These are phyloP conservation scores for Hemithea aestivaria DNA, from an alignment of 2,888 invertebrate genomes.

Conservation along the genomic window DNA sequence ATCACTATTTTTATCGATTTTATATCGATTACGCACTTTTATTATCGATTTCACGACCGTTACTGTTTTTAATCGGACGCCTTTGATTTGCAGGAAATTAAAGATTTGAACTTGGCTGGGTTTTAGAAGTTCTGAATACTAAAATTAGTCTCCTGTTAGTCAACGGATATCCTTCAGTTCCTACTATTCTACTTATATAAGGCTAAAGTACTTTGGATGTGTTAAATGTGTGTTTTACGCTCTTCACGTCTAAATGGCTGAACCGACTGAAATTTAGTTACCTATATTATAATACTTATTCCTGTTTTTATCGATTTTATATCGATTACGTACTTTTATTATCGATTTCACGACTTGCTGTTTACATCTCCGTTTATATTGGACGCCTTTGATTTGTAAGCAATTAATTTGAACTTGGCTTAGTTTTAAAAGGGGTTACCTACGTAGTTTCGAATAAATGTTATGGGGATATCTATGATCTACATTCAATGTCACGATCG, in stretches of 20 bases:
- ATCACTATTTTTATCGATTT: constrained; percentile 29
- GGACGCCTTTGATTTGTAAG: constrained; percentile 17
- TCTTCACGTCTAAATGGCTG: no score
- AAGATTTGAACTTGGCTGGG: constrained; percentile 13
- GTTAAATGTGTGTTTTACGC: no score
- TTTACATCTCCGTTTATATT: no score
- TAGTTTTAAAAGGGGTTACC: no score
- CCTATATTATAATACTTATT: no score
- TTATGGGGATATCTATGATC: constrained; percentile 24
- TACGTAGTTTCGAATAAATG: no score
- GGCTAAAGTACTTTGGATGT: not conserved
- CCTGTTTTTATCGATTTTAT: constrained; percentile 29
- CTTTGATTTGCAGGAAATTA: constrained; percentile 20
- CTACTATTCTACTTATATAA: no score
- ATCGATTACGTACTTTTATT: no score
- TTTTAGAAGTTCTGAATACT: constrained; percentile 11
- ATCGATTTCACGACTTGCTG: constrained; percentile 27
- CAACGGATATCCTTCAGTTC: no score
- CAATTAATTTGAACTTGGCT: constrained; percentile 17
- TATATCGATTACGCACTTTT: constrained; percentile 28
- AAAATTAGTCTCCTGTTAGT: no score
- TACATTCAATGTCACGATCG: constrained; percentile 31
- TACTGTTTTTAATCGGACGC: constrained; percentile 20
- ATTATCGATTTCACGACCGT: constrained; percentile 27
- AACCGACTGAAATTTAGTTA: no score